These are phyloP conservation scores for Danio jaintianensis DNA, from an alignment of 2,797 vertebrate species.

Conservation along the genomic window DNA sequence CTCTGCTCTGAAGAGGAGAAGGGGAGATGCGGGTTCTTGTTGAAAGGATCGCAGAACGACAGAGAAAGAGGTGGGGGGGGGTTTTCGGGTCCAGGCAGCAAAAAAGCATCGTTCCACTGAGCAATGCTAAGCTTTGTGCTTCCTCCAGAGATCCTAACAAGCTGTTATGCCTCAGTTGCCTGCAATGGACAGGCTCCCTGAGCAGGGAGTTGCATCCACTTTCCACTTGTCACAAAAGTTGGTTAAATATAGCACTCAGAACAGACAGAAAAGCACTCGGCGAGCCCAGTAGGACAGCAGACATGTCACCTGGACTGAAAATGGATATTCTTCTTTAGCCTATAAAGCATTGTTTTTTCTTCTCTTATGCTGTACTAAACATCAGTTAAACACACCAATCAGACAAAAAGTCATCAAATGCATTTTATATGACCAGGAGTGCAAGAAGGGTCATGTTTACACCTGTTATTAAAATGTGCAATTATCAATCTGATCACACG, in stretches of 20 bases:
- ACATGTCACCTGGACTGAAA: conserved; percentile 31
- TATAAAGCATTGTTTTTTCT: conserved; percentile 56
- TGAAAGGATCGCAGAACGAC: conserved; percentile 46
- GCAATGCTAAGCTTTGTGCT: conserved; percentile 49
- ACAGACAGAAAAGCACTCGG: conserved; percentile 36
- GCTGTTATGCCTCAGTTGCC: conserved; percentile 56
- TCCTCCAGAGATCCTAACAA: conserved; percentile 48
- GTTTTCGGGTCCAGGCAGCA: conserved; percentile 32
- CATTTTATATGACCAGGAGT: not conserved
- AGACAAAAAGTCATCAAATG: not conserved
- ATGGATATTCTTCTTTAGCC: not conserved
- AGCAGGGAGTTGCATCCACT: conserved; percentile 41
- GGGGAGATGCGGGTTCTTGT: not conserved
- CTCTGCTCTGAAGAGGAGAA: conserved; percentile 46
- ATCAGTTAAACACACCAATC: not conserved
- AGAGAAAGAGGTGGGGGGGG: conserved; percentile 47
- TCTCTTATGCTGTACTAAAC: not conserved
- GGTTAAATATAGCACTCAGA: conserved; percentile 54
- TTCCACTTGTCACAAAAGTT: conserved; percentile 46
- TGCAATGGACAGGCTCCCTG: conserved; percentile 46
- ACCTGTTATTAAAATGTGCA: not conserved
- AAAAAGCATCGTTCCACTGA: conserved; percentile 52
- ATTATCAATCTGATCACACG: not conserved
- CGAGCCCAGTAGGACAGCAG: conserved; percentile 25
- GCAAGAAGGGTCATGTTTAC: not conserved